Base-by-base conservation (phyloP, 2,888 invertebrate species). In the Ennomos erosarius region DNA sequence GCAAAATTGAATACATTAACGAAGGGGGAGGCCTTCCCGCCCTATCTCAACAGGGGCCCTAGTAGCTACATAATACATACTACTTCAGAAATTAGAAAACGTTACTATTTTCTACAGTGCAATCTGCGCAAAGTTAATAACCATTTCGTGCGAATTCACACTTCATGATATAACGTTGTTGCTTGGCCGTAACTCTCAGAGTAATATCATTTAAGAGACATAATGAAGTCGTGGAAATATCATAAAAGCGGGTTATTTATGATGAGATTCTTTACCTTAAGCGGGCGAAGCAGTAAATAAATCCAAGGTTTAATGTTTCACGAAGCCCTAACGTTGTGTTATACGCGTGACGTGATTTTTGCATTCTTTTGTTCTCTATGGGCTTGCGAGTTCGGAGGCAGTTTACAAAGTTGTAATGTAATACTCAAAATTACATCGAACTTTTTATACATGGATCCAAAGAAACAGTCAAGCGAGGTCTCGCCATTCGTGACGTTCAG, bases 1-100 rank as follows among this genome's bases (percentile, higher is more conserved):
- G 84, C 75, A 77, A 84, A 87, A 90, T 87, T 87, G 89, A 89
- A 89, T 90, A 88, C 83, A 89, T 90, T 88, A 88, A 79, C 74
- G 75, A 70, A 71, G 70, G 71, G 72, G 81, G 80, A 79, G 13
- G 80, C 78, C 69, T 70, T 69, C 79, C 56, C 78, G 81, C 83
- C 84, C 87, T 87, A 87, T 87, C 87, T 84, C 85, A 83, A 88
- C 86, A 82, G 76, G 79, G 77, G 77, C 81, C 76, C 75, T 73
- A 72, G 82, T 85, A 81, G 81, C 83, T 77, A 78, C 71, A 75
- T 68, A 73, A 77, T 76, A 76, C 75, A 75, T 68, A 73, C 78
- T 76, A 76, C 75, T 78, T 64, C 67, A 65, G 74, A 81, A 81
- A 83, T 81, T 76, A 77, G 69, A 66, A 51, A 69, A 56, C 64